phyloP scores from a whole-genome alignment of 37 sponge, comb jelly and placozoan species.

The Agelas oroides region DNA sequence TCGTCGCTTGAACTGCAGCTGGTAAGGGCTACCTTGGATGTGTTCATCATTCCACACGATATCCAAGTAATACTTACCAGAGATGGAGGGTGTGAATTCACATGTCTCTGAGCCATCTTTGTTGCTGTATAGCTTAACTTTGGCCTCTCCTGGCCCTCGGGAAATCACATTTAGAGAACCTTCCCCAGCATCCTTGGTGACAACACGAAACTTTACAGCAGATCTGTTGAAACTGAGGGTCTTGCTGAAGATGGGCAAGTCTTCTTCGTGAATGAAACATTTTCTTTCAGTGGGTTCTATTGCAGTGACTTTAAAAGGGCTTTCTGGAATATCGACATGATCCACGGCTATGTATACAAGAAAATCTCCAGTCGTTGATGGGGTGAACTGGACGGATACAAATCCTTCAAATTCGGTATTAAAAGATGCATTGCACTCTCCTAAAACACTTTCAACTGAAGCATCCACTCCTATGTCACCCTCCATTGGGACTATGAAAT shows the following conservation, averaged over 20 bases:
- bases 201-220: slow-evolving; percentile 27
- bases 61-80: slow-evolving; percentile 51
- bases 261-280: slow-evolving; percentile 54
- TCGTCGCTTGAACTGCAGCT: slow-evolving; percentile 13
- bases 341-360: not conserved
- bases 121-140: slow-evolving; percentile 28
- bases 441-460: slow-evolving; percentile 7
- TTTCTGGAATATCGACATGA: not conserved
- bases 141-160: slow-evolving; percentile 48
- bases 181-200: slow-evolving; percentile 46
- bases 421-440: not conserved
- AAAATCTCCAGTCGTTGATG: slow-evolving; percentile 12
- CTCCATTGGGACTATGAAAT: slow-evolving; percentile 11
- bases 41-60: slow-evolving; percentile 57
- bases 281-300: slow-evolving; percentile 12
- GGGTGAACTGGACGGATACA: not conserved
- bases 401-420: not conserved
- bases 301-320: slow-evolving; percentile 15
- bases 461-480: not conserved
- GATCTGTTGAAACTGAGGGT: slow-evolving; percentile 11
- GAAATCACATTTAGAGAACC: slow-evolving; percentile 56
- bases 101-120: slow-evolving; percentile 38
- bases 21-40: slow-evolving; percentile 62
- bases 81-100: slow-evolving; percentile 38
- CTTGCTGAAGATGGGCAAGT: slow-evolving; percentile 32